Percentiles rank a stretch among this genome's conserved stretches.
Evolutionary conservation across 2,113 vertebrate genomes (phyloP).

Genomic region (Platichthys flesus): DNA sequence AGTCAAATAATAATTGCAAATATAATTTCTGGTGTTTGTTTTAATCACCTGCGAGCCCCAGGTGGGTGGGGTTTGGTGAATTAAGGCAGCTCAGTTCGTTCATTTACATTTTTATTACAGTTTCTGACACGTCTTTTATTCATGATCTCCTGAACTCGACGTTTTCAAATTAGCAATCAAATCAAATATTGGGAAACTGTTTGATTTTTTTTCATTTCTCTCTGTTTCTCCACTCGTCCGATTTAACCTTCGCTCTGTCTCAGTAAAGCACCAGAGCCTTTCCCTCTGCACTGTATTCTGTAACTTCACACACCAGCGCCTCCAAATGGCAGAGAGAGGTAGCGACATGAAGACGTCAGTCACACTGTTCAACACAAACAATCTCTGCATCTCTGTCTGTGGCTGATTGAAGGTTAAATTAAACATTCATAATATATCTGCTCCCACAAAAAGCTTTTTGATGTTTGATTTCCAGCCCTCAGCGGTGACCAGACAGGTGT

Average conservation of each 20-base stretch:
- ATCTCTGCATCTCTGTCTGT: too few relatives aligned
- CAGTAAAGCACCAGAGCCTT: background rate
- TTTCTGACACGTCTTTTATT: background rate
- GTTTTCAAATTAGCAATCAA: background rate
- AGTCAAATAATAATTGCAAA: slow-evolving; percentile 32
- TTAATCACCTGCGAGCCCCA: slow-evolving; percentile 62
- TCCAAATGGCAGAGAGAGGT: slow-evolving; percentile 32
- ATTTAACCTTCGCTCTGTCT: slow-evolving; percentile 65
- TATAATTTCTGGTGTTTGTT: slow-evolving; percentile 28
- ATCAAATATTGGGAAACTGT: background rate
- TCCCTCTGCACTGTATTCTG: background rate
- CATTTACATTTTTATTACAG: background rate
- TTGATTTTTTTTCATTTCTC: background rate
- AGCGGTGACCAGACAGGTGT: too few relatives aligned
- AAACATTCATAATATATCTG: too few relatives aligned
- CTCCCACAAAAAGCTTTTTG: too few relatives aligned
- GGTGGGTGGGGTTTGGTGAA: slow-evolving; percentile 57
- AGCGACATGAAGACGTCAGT: background rate
- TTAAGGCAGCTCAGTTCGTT: background rate
- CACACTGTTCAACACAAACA: too few relatives aligned
- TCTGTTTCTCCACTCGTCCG: slow-evolving; percentile 35
- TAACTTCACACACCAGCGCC: slow-evolving; percentile 38
- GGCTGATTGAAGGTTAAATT: too few relatives aligned
- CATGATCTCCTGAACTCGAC: background rate
- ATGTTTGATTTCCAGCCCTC: too few relatives aligned